phyloP scores from a whole-genome alignment of 2,888 invertebrate genomes.

The Zygothrica quintamaculata region DNA sequence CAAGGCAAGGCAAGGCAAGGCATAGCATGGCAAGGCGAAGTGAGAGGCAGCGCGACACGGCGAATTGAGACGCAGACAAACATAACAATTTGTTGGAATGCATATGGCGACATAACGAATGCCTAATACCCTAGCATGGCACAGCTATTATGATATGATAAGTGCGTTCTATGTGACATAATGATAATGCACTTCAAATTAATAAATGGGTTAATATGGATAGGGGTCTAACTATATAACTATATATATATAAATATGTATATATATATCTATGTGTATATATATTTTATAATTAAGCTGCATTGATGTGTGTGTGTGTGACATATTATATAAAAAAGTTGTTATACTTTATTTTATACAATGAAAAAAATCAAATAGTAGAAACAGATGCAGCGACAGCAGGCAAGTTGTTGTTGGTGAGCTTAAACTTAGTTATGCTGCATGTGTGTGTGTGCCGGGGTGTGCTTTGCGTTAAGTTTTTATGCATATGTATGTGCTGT shows the following conservation, averaged over 20 bases:
- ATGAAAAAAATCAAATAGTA: conserved; percentile 16
- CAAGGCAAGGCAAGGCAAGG: conserved; percentile 25
- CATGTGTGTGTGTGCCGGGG: not conserved
- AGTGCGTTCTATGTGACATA: too few relatives aligned
- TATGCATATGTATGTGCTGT: conserved; percentile 4
- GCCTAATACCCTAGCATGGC: conserved; percentile 7
- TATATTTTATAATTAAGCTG: not conserved
- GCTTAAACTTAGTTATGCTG: conserved; percentile 1
- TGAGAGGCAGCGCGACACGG: too few relatives aligned
- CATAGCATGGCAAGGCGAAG: not conserved
- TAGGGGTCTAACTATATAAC: not conserved
- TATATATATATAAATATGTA: not conserved
- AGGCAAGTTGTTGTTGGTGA: conserved; percentile 10
- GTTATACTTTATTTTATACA: not conserved
- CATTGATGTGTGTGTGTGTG: not conserved
- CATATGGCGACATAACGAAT: not conserved
- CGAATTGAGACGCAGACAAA: conserved; percentile 11
- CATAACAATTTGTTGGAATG: conserved; percentile 12
- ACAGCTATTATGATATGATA: conserved; percentile 12
- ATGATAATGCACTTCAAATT: too few relatives aligned
- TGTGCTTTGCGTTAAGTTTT: too few relatives aligned
- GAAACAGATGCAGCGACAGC: conserved; percentile 41
- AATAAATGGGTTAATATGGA: too few relatives aligned
- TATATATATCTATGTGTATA: conserved; percentile 1
- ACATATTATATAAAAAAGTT: not conserved